phyloP scores from a whole-genome alignment of 2,797 vertebrate species.

The Babyrousa celebensis region DNA sequence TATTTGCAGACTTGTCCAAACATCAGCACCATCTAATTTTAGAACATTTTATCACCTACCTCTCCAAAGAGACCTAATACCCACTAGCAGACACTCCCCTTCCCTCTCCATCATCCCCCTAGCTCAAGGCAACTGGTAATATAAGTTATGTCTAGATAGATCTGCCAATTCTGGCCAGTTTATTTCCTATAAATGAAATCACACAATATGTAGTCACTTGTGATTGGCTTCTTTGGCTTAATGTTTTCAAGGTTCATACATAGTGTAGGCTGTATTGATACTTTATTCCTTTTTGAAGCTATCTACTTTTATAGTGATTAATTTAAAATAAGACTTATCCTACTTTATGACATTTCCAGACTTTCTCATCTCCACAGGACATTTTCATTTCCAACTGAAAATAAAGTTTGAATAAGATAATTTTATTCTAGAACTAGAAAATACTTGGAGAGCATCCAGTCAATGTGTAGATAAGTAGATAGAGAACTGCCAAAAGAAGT shows the following conservation, averaged over 20 bases:
- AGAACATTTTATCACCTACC: background rate
- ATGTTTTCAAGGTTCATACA: background rate
- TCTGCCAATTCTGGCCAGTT: background rate
- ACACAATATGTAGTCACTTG: background rate
- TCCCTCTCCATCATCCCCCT: background rate
- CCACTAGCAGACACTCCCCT: background rate
- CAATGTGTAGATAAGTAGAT: background rate
- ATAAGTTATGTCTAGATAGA: background rate
- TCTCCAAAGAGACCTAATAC: background rate
- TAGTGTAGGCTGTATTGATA: background rate
- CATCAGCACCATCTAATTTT: background rate
- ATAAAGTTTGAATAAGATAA: background rate
- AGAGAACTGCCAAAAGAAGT: background rate
- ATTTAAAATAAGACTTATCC: background rate
- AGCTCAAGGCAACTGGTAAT: background rate
- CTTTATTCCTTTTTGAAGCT: background rate
- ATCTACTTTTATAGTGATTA: background rate
- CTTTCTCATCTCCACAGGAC: background rate
- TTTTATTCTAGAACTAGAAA: conserved; percentile 38
- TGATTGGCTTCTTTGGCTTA: background rate
- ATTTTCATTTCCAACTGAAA: background rate
- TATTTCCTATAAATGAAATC: background rate
- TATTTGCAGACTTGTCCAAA: background rate
- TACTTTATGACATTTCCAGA: background rate
- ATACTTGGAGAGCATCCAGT: background rate